Evolutionary conservation across 2,888 invertebrate species (phyloP).

Genomic region (Atethmia centrago): DNA sequence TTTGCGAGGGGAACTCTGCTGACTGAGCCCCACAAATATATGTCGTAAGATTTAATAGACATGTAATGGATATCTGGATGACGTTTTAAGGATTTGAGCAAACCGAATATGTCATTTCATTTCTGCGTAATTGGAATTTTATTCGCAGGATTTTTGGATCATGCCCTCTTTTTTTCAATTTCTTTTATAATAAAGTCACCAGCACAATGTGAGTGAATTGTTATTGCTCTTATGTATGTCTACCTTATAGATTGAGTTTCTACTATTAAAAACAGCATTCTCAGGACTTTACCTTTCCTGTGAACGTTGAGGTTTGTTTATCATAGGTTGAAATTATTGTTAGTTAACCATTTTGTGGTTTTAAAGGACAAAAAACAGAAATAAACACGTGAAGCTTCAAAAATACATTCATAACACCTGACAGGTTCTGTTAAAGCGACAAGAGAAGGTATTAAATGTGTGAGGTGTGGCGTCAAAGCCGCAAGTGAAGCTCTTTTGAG

Average conservation of each 20-base stretch:
- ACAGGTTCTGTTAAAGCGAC: conserved; percentile 40
- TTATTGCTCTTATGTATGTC: conserved; percentile 21
- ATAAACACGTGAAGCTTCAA: neutral
- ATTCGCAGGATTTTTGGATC: conserved; percentile 89
- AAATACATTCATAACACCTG: conserved; percentile 19
- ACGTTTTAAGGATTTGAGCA: conserved; percentile 91
- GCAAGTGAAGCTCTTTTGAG: conserved; percentile 76
- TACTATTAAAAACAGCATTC: neutral
- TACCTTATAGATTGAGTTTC: conserved; percentile 1
- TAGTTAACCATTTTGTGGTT: neutral
- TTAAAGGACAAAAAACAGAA: neutral
- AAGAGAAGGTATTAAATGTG: conserved; percentile 67
- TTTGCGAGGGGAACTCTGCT: conserved; percentile 89
- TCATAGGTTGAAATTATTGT: neutral
- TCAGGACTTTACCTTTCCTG: neutral
- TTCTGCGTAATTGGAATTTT: conserved; percentile 88
- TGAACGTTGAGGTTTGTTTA: neutral
- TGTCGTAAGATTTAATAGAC: conserved; percentile 91
- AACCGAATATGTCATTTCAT: conserved; percentile 90
- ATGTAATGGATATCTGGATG: conserved; percentile 91
- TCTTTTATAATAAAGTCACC: conserved; percentile 54
- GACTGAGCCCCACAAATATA: conserved; percentile 90
- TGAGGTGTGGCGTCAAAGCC: conserved; percentile 67
- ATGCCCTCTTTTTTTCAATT: conserved; percentile 76
- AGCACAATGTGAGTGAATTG: conserved; percentile 46